Evolutionary conservation across 2,888 invertebrate genomes (phyloP).

Genomic region (Amphipoea oculea): DNA sequence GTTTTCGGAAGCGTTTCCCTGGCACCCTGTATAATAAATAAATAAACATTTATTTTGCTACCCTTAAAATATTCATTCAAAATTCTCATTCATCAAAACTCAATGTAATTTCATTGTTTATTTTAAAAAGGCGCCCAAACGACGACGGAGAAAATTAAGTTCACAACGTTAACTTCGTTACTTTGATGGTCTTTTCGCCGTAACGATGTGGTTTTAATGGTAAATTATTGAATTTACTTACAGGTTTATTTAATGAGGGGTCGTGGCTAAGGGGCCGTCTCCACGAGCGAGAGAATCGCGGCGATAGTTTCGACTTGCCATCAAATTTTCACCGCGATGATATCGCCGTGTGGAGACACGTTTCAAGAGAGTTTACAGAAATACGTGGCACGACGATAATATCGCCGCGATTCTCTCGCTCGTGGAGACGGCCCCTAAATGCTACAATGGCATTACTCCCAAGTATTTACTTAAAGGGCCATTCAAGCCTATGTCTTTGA

Average conservation of each 20-base stretch:
- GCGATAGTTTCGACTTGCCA: too few species aligned
- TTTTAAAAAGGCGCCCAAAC: slow-evolving; percentile 52
- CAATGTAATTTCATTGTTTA: slow-evolving; percentile 58
- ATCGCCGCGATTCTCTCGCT: too few species aligned
- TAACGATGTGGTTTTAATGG: slow-evolving; percentile 45
- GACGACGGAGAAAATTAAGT: slow-evolving; percentile 55
- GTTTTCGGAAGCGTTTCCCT: too few species aligned
- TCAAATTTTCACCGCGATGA: too few species aligned
- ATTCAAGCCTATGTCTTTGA: not conserved
- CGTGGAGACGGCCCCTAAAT: not conserved
- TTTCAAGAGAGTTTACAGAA: too few species aligned
- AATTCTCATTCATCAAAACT: slow-evolving; percentile 41
- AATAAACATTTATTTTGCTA: slow-evolving; percentile 35
- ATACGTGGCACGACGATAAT: too few species aligned
- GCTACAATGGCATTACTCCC: not conserved
- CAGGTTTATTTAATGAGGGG: not conserved
- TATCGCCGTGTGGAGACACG: too few species aligned
- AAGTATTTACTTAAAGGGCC: not conserved
- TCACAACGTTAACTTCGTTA: slow-evolving; percentile 51
- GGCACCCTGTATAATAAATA: too few species aligned
- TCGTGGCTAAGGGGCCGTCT: not conserved
- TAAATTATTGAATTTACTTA: slow-evolving; percentile 32
- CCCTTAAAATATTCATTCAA: slow-evolving; percentile 22
- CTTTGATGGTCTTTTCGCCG: slow-evolving; percentile 39
- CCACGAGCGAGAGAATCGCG: too few species aligned